Conservation (phyloP, 1,140 invertebrate species). For the Anoplophora glabripennis region DNA sequence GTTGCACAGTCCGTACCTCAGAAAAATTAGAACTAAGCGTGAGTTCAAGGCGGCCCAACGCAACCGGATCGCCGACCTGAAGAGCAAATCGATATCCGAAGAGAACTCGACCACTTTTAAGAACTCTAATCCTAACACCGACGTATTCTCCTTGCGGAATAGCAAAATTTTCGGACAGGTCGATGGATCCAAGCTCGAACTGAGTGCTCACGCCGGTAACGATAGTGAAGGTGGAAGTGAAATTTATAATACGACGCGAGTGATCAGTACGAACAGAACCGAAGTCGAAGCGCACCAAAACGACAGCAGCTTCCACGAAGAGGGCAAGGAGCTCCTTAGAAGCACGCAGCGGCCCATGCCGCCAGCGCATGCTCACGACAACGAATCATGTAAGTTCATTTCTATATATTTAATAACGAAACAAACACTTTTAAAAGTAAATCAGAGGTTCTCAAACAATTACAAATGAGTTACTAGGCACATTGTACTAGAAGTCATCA, state of each 20-base stretch:
- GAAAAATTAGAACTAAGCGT: neutral
- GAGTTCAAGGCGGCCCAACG: neutral
- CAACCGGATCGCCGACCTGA: neutral
- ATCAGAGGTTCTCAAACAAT: too few relatives aligned
- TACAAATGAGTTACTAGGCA: too few relatives aligned
- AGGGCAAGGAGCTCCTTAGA: constrained; percentile 5
- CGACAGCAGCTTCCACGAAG: neutral
- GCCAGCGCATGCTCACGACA: constrained; percentile 26
- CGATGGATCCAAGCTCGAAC: neutral
- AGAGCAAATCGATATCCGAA: neutral
- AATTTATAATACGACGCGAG: constrained; percentile 3
- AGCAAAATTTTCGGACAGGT: neutral
- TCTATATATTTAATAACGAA: too few relatives aligned
- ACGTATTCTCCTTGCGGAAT: too few relatives aligned
- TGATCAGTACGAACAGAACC: constrained; percentile 3
- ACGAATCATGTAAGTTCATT: neutral
- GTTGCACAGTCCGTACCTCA: neutral
- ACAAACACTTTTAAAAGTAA: too few relatives aligned
- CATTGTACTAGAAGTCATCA: too few relatives aligned
- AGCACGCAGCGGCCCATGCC: constrained; percentile 25
- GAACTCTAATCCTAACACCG: neutral
- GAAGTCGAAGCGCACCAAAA: neutral
- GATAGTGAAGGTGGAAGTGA: neutral
- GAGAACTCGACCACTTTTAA: constrained; percentile 4
- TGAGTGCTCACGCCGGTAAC: neutral